Evolutionary conservation across 2,113 vertebrate genomes (phyloP).

Genomic region (Lophotis ruficrista): DNA sequence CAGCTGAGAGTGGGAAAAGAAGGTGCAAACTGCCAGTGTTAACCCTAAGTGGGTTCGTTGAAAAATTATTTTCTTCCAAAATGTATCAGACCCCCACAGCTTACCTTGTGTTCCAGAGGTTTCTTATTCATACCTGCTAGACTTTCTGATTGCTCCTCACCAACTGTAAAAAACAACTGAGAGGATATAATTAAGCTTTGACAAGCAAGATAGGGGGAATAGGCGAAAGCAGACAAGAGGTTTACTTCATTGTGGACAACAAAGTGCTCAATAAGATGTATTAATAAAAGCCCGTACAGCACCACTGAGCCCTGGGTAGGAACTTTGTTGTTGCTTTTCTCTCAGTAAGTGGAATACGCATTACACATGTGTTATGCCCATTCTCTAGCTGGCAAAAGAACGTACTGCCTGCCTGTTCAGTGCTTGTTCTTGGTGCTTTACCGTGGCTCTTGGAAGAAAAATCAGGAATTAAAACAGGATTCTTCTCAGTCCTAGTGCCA

Average conservation of each 20-base stretch:
- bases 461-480: neutral
- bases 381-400: neutral
- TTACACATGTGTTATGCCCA: accelerated
- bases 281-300: neutral
- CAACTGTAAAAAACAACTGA: neutral
- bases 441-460: neutral
- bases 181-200: neutral
- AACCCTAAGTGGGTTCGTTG: neutral
- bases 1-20: neutral
- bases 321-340: neutral
- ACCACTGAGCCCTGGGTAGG: neutral
- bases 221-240: neutral
- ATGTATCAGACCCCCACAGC: neutral
- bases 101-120: neutral
- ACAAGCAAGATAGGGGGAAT: neutral
- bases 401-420: neutral
- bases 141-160: neutral
- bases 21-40: neutral
- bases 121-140: neutral
- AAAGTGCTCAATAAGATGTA: neutral
- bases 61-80: neutral
- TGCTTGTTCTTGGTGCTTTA: neutral
- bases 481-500: neutral
- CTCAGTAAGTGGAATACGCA: accelerated
- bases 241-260: neutral